Conservation (phyloP, 1,140 invertebrate genomes). For the Lycorma delicatula region DNA sequence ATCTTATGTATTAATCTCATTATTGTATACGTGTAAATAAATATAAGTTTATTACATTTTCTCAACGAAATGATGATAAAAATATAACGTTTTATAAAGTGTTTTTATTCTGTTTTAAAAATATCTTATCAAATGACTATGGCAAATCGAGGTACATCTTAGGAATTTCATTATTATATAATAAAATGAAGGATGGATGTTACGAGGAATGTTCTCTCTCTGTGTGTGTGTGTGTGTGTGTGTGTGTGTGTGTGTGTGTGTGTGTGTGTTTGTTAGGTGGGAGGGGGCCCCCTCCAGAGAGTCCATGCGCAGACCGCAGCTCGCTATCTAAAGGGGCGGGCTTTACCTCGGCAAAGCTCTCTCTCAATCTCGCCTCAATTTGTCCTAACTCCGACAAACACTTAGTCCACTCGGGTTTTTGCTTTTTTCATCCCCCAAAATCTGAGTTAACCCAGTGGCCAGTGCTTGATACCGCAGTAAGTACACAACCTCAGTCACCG, state of each 20-base stretch:
- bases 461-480: neutral
- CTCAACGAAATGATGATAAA: too few species aligned
- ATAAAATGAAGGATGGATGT: too few species aligned
- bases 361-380: constrained; percentile 5
- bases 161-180: too few species aligned
- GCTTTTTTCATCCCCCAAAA: constrained; percentile 6
- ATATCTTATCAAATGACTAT: too few species aligned
- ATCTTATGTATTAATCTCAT: too few species aligned
- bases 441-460: neutral
- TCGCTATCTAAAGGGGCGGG: constrained; percentile 1
- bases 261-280: neutral
- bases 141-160: too few species aligned
- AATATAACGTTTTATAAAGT: too few species aligned
- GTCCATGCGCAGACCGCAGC: neutral
- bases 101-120: too few species aligned
- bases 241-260: neutral
- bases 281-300: neutral
- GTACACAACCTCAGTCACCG: too few species aligned
- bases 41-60: too few species aligned
- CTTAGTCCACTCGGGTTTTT: constrained; percentile 2
- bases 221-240: neutral
- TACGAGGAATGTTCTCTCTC: too few species aligned
- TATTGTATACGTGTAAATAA: too few species aligned
- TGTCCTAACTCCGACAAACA: constrained; percentile 5
- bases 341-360: neutral